Conservation (phyloP, 2,113 vertebrate genomes). For the Tenebrosternarchus preto region DNA sequence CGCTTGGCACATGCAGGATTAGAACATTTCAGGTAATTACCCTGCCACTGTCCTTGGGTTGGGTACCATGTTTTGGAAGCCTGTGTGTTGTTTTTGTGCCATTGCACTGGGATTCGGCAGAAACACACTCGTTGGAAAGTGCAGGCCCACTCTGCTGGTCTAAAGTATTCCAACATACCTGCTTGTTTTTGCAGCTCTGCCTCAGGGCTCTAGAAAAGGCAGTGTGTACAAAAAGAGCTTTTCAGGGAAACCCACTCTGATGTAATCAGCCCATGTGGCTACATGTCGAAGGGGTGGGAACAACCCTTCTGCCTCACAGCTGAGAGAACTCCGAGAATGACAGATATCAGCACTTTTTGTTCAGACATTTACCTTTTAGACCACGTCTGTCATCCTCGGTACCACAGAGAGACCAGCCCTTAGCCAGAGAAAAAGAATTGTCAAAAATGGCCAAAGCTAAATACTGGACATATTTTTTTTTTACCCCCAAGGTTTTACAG, state of each 20-base stretch:
- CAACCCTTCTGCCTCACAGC: constrained; percentile 33
- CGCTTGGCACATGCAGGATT: constrained; percentile 55
- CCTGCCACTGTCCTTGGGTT: constrained; percentile 34
- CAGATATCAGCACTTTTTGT: constrained; percentile 33
- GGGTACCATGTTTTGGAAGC: constrained; percentile 57
- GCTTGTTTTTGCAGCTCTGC: constrained; percentile 50
- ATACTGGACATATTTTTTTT: too few relatives aligned
- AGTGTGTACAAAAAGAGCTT: constrained; percentile 44
- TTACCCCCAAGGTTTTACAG: too few relatives aligned
- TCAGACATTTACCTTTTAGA: constrained; percentile 1
- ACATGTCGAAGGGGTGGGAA: constrained; percentile 24
- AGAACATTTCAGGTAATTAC: constrained; percentile 64
- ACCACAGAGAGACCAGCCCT: background rate
- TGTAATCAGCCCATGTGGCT: constrained; percentile 55
- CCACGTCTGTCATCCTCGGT: background rate
- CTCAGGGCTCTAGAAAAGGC: constrained; percentile 58
- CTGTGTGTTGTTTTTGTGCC: constrained; percentile 30
- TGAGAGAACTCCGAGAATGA: constrained; percentile 42
- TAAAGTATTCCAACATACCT: constrained; percentile 57
- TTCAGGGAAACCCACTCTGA: constrained; percentile 53
- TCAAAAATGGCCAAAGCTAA: too few relatives aligned
- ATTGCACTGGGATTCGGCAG: constrained; percentile 55
- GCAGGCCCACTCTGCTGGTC: constrained; percentile 58
- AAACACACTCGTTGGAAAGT: constrained; percentile 45
- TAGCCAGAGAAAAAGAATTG: background rate